These are phyloP conservation scores for Fragum sueziense DNA, from an alignment of 2,888 invertebrate genomes.

Conservation along the genomic window DNA sequence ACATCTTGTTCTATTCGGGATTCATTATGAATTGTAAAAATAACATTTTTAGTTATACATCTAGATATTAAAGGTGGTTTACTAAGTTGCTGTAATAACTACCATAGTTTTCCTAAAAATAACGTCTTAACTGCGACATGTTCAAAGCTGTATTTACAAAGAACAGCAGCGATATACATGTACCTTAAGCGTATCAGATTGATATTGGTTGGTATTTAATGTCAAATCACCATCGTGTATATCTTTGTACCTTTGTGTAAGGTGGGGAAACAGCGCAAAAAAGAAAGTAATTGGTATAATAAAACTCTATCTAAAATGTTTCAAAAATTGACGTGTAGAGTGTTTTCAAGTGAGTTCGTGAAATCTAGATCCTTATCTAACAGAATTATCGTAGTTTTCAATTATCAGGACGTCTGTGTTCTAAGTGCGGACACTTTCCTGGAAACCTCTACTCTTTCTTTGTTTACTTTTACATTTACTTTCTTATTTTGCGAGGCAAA, in stretches of 20 bases:
- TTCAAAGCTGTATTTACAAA: not conserved
- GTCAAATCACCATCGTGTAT: not conserved
- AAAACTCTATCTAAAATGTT: not conserved
- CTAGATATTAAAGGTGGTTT: too few species aligned
- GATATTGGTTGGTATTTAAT: not conserved
- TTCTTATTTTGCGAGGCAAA: too few species aligned
- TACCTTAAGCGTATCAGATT: not conserved
- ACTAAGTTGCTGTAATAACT: too few species aligned
- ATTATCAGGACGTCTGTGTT: slow-evolving; percentile 11
- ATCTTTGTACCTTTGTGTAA: too few species aligned
- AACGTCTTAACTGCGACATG: too few species aligned
- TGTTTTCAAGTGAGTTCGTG: slow-evolving; percentile 2
- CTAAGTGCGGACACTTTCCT: slow-evolving; percentile 6
- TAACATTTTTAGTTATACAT: too few species aligned
- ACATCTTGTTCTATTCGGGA: too few species aligned
- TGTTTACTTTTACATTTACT: not conserved
- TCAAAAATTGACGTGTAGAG: not conserved
- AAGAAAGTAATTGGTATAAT: not conserved
- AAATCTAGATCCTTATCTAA: slow-evolving; percentile 1
- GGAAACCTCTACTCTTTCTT: not conserved
- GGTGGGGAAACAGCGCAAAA: not conserved
- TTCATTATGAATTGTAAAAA: too few species aligned
- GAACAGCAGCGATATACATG: not conserved
- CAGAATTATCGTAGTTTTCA: slow-evolving; percentile 23
- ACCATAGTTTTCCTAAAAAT: too few species aligned